Base-by-base conservation (phyloP, 2,888 invertebrate genomes). In the Slavum lentiscoides region DNA sequence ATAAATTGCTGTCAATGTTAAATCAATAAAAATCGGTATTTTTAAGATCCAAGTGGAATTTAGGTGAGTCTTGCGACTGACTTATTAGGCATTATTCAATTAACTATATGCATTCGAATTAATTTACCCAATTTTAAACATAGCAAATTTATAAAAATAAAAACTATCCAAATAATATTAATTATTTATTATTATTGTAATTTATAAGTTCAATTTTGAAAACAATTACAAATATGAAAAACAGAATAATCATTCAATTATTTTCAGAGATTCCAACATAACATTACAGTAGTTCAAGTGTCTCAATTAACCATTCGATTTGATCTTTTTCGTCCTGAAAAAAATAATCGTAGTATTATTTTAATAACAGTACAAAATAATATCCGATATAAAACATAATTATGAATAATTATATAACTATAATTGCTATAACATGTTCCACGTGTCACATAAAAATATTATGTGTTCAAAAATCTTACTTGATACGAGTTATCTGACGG, bases 241-340 rank as follows among this genome's bases (percentile, higher is more conserved):
- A 49, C 2, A 7, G 3, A 66, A 66, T 21, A 64, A 15, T 21
- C 13, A 49, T 15, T 49, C 49, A 49, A 13, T 13, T 23, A 15
- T 13, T 23, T 61, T 61, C 23, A 66, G 13, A 49, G 49, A 13
- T 49, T 49, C 49, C 49, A 15, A 49, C 13, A 30, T 30, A 43
- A 39, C 6, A 23, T 70, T 58, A 77, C 15, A 69, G n/a, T 19
- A 59, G n/a, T n/a, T n/a, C 37, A 8, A 77, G 69, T 55, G 69
- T 70, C 62, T 77, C 69, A 69, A 77, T 61, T 9, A 77, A 69
- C 69, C 69, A 77, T 30, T 69, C 2, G 62, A 77, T 62, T 69
- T 77, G 62, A 77, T 70, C 77, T 21, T 77, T 77, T 61, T 77
- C 77, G 19, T 77, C 77, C 77, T 77, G 62, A 11, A 77, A 77